Evolutionary conservation across 2,113 vertebrate species (phyloP).

Genomic region (Thunnus thynnus): DNA sequence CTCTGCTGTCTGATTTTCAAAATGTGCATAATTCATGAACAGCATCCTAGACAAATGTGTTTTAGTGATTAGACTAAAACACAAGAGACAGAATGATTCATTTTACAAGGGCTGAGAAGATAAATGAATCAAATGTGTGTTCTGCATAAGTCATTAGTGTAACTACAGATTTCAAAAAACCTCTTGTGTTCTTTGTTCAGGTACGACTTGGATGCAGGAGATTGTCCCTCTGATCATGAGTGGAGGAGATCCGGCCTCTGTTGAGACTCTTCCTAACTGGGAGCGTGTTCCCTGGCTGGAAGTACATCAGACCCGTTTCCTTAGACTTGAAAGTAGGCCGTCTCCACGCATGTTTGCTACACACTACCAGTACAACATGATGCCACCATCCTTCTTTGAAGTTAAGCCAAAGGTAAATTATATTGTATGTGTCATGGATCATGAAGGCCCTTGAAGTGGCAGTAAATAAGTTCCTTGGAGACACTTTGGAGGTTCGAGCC

Average conservation of each 20-base stretch:
- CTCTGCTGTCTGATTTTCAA: too few relatives aligned
- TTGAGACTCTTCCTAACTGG: conserved; percentile 81
- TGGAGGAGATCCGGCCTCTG: conserved; percentile 77
- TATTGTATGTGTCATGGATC: background rate
- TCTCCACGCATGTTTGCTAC: conserved; percentile 80
- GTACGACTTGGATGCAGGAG: conserved; percentile 87
- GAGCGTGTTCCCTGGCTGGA: conserved; percentile 85
- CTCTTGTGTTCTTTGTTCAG: conserved; percentile 43
- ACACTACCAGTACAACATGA: conserved; percentile 79
- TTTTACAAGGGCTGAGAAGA: too few relatives aligned
- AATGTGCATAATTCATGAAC: too few relatives aligned
- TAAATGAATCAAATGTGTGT: too few relatives aligned
- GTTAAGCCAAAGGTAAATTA: conserved; percentile 81
- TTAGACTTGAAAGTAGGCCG: conserved; percentile 76
- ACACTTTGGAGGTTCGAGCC: too few relatives aligned
- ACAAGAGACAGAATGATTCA: too few relatives aligned
- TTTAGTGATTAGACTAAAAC: too few relatives aligned
- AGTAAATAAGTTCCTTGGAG: too few relatives aligned
- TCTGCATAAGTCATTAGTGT: too few relatives aligned
- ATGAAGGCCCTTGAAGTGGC: too few relatives aligned
- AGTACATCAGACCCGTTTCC: conserved; percentile 3
- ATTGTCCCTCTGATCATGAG: conserved; percentile 79
- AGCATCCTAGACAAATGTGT: too few relatives aligned
- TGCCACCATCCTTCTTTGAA: conserved; percentile 80
- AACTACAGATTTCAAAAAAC: too few relatives aligned